A percentile compares a stretch with the other conserved stretches of the same genome.
Evolutionary conservation across 2,113 vertebrate genomes (phyloP).

Genomic region (Sebastes fasciatus): DNA sequence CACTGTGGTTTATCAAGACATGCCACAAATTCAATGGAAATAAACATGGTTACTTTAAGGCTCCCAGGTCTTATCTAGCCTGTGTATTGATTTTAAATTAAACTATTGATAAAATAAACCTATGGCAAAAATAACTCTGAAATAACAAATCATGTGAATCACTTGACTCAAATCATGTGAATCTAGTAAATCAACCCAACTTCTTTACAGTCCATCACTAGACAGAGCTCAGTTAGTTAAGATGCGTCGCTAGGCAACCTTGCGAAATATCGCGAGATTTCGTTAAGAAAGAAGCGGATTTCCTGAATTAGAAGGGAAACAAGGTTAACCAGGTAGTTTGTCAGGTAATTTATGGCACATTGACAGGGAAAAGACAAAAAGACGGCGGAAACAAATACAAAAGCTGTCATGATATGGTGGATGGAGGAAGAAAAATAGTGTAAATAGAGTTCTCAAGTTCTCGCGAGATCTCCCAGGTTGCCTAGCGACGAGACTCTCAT

Average conservation of each 20-base stretch:
- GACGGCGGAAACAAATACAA: background rate
- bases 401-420: background rate
- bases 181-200: no score
- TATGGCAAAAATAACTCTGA: no score
- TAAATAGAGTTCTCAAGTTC: background rate
- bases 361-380: background rate
- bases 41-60: no score
- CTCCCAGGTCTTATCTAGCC: no score
- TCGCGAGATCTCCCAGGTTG: constrained; percentile 49
- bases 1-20: no score
- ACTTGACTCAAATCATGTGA: no score
- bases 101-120: no score
- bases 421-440: background rate
- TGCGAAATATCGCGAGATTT: constrained; percentile 16
- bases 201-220: background rate
- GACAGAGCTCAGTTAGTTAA: background rate
- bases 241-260: constrained; percentile 9
- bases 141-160: no score
- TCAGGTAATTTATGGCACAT: accelerated
- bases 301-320: background rate
- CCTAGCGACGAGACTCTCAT: constrained; percentile 59
- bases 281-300: background rate
- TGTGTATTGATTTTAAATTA: background rate
- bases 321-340: no score
- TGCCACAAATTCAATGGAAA: no score